Evolutionary conservation across 1,140 invertebrate species (phyloP).

Genomic region (Drosophila auraria): DNA sequence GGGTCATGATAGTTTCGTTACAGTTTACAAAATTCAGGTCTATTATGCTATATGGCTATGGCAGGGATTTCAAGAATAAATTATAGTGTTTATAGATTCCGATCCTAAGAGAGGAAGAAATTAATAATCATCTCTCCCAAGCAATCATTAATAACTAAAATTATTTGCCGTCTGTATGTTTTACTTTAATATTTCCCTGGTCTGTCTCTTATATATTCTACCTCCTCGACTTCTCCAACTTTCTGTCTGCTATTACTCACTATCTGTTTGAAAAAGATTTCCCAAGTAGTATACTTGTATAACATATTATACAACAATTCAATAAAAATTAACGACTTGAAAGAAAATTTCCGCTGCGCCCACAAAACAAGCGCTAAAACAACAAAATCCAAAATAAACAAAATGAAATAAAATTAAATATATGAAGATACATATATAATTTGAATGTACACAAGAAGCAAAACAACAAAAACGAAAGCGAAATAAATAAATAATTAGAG

Average conservation of each 20-base stretch:
- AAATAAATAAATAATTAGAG: constrained; percentile 48
- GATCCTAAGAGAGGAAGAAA: not conserved
- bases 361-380: constrained; percentile 44
- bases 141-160: not conserved
- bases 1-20: constrained; percentile 57
- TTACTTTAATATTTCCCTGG: not conserved
- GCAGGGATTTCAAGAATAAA: constrained; percentile 32
- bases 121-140: too few species aligned
- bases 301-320: constrained; percentile 66
- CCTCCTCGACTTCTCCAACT: not conserved
- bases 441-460: constrained; percentile 16
- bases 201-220: not conserved
- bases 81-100: constrained; percentile 17
- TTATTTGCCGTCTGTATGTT: not conserved
- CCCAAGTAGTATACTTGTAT: constrained; percentile 41
- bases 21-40: constrained; percentile 15
- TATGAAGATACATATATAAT: constrained; percentile 33
- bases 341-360: constrained; percentile 69
- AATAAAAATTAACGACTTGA: constrained; percentile 74
- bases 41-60: constrained; percentile 24
- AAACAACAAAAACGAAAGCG: constrained; percentile 27
- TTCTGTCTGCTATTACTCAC: constrained; percentile 12
- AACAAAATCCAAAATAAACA: constrained; percentile 58
- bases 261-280: constrained; percentile 42
- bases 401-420: constrained; percentile 50